phyloP scores from a whole-genome alignment of 2,888 invertebrate genomes.

The Drosophila paranaensis region DNA sequence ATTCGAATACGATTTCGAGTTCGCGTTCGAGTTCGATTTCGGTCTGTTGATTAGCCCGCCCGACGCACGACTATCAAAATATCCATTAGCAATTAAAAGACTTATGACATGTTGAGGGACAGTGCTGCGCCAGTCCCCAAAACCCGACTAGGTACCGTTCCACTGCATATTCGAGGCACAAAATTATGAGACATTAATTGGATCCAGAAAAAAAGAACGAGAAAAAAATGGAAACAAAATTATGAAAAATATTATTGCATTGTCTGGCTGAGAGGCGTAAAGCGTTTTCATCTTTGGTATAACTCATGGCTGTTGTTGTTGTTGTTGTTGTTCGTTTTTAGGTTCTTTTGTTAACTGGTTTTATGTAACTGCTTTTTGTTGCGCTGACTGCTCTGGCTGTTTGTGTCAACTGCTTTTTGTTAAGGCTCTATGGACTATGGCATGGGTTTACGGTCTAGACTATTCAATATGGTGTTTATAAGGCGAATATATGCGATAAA shows the following conservation, averaged over 20 bases:
- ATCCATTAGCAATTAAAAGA: slow-evolving; percentile 75
- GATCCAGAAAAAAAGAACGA: slow-evolving; percentile 29
- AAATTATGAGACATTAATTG: slow-evolving; percentile 83
- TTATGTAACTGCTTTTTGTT: slow-evolving; percentile 59
- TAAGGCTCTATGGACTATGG: slow-evolving; percentile 36
- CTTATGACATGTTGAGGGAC: slow-evolving; percentile 72
- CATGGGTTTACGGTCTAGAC: slow-evolving; percentile 27
- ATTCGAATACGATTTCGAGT: slow-evolving; percentile 18
- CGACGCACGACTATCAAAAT: slow-evolving; percentile 61
- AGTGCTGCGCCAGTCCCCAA: slow-evolving; percentile 13
- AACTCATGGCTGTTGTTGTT: slow-evolving; percentile 21
- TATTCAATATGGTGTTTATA: slow-evolving; percentile 47
- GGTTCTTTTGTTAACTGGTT: slow-evolving; percentile 72
- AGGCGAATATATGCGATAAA: slow-evolving; percentile 37
- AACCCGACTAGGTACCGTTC: slow-evolving; percentile 27
- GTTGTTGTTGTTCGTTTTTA: slow-evolving; percentile 19
- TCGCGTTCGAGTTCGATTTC: slow-evolving; percentile 26
- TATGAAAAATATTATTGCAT: slow-evolving; percentile 82
- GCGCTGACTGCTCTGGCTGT: slow-evolving; percentile 22
- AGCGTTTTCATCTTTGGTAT: slow-evolving; percentile 54
- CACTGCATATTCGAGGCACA: slow-evolving; percentile 46
- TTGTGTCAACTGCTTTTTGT: slow-evolving; percentile 47
- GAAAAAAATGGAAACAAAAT: slow-evolving; percentile 65
- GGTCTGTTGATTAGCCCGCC: slow-evolving; percentile 52
- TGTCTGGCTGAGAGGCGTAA: slow-evolving; percentile 64